Conservation (phyloP, 30 jellyfish, hydroid and myxozoan species). For the Aurelia coerulea region DNA sequence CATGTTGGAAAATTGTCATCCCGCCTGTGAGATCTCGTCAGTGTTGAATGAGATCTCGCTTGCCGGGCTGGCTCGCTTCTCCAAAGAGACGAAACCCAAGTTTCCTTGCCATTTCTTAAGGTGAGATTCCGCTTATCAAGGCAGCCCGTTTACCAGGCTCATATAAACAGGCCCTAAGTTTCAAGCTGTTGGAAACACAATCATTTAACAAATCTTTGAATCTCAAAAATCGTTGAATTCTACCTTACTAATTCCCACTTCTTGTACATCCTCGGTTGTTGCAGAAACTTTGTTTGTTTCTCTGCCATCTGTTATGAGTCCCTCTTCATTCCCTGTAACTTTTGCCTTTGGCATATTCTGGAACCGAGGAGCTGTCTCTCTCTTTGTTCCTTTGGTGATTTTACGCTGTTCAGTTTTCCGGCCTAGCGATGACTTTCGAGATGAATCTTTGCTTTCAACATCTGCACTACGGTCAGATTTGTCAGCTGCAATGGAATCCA, state of each 20-base stretch:
- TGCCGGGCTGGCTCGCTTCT: too few species aligned
- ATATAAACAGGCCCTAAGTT: too few species aligned
- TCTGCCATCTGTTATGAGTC: not conserved
- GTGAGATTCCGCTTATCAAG: too few species aligned
- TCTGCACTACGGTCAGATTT: slow-evolving; percentile 16
- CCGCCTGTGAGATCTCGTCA: too few species aligned
- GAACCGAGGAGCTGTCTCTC: slow-evolving; percentile 73
- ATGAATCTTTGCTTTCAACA: slow-evolving; percentile 24
- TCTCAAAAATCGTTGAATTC: not conserved
- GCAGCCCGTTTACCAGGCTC: too few species aligned
- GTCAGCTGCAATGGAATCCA: slow-evolving; percentile 23
- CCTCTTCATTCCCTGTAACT: slow-evolving; percentile 28
- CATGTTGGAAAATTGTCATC: too few species aligned
- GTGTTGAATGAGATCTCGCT: too few species aligned
- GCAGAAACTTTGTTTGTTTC: slow-evolving; percentile 31
- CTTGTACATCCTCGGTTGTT: slow-evolving; percentile 53
- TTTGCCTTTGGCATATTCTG: slow-evolving; percentile 46
- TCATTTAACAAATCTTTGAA: too few species aligned
- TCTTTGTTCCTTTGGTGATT: slow-evolving; percentile 65
- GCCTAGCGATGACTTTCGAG: slow-evolving; percentile 22
- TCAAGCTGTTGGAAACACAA: too few species aligned
- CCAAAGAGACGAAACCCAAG: too few species aligned
- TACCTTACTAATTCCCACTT: slow-evolving; percentile 44
- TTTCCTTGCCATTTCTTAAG: too few species aligned
- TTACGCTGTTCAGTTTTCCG: slow-evolving; percentile 55